Conservation (phyloP, 2,888 invertebrate genomes). For the Parnassius mnemosyne region DNA sequence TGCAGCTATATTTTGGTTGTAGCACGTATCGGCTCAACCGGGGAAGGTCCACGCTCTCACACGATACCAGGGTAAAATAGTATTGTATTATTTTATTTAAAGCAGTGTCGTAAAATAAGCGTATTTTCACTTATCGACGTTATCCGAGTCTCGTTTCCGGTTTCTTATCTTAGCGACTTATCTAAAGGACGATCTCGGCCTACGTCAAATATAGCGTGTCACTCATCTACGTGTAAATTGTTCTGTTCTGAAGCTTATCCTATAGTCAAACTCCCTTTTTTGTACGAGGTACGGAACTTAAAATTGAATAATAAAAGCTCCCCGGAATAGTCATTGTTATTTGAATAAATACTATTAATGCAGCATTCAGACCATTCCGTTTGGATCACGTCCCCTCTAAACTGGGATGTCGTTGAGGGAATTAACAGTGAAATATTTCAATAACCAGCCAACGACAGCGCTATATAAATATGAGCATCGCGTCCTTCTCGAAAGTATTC, state of each 20-base stretch:
- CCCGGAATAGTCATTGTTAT: constrained; percentile 62
- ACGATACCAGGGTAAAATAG: no score
- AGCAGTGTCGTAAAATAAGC: neutral
- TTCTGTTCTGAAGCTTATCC: constrained; percentile 57
- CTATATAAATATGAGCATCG: constrained; percentile 70
- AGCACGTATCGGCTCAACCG: no score
- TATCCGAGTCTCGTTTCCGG: constrained; percentile 30
- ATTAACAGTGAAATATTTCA: constrained; percentile 79
- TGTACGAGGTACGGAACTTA: constrained; percentile 22
- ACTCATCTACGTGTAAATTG: constrained; percentile 65
- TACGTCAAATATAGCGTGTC: constrained; percentile 62
- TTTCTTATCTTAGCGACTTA: constrained; percentile 53
- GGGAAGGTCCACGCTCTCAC: no score
- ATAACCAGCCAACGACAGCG: constrained; percentile 65
- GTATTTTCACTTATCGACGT: constrained; percentile 25
- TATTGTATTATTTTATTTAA: neutral
- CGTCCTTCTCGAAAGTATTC: constrained; percentile 72
- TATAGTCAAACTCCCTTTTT: constrained; percentile 37
- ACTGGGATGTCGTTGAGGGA: constrained; percentile 62
- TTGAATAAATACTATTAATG: constrained; percentile 73
- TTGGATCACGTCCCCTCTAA: constrained; percentile 58
- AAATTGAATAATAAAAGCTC: constrained; percentile 48
- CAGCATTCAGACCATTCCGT: constrained; percentile 58
- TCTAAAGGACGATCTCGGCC: constrained; percentile 60
- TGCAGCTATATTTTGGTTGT: no score